These are phyloP conservation scores for Thomomys bottae DNA, from an alignment of 2,113 vertebrate species.

Conservation along the genomic window DNA sequence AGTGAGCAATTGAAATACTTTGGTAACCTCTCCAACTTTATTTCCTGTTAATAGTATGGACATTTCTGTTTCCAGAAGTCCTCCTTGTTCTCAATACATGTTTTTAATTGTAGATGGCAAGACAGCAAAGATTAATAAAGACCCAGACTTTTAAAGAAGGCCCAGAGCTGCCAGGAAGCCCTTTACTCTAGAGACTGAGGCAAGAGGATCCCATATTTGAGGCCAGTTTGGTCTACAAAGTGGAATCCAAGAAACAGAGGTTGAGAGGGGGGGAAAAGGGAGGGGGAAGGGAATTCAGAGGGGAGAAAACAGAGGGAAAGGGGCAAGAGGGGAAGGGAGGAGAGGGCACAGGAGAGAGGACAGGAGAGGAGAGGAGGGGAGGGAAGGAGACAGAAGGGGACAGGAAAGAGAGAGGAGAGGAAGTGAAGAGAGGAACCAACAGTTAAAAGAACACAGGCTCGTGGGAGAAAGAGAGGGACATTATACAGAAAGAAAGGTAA, in stretches of 20 bases:
- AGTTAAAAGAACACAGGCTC: too few species aligned
- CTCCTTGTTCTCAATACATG: neutral
- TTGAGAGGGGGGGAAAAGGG: too few species aligned
- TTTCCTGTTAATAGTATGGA: neutral
- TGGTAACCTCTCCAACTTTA: accelerated
- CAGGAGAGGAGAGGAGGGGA: too few species aligned
- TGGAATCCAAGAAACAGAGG: neutral
- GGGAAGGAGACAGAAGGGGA: too few species aligned
- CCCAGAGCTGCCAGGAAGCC: too few species aligned
- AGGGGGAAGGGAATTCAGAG: neutral
- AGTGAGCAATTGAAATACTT: neutral
- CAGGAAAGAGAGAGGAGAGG: too few species aligned
- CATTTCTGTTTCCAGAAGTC: neutral
- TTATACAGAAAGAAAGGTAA: too few species aligned
- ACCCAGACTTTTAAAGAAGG: neutral
- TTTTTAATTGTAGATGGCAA: neutral
- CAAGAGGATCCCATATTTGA: neutral
- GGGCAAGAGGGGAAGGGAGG: too few species aligned
- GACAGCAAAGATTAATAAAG: neutral
- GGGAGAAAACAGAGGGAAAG: too few species aligned
- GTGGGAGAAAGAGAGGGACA: too few species aligned
- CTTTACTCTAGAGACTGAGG: neutral
- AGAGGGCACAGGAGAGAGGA: too few species aligned
- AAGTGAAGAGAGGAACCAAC: too few species aligned
- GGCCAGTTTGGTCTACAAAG: neutral